Evolutionary conservation across 2,113 vertebrate species (phyloP), one percentile per base, ranked within the genome.

Genomic region (Melanotaenia duboulayi): DNA sequence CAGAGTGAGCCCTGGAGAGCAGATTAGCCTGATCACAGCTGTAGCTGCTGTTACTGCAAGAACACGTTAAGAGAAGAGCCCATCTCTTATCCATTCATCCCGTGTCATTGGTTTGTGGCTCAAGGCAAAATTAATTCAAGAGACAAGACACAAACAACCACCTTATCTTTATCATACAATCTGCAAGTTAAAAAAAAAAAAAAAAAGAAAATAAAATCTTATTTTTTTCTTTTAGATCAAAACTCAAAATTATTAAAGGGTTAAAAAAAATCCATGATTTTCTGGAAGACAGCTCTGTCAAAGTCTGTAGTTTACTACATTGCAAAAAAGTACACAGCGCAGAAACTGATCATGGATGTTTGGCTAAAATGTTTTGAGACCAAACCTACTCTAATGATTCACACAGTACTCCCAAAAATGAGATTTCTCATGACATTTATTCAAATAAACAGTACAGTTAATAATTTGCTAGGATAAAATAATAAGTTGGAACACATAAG

Each of bases 401-500:
- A 92, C 91, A 91, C 90, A 88, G 69, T 82, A 92, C 86, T 91
- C 90, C 74, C 86, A 85, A 83, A 90, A 84, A 85, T 67, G 61
- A 89, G 76, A 90, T 92, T 92, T 94, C 85, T 91, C 81, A 91
- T 92, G 88, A 92, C 89, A 92, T 93, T 92, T 91, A 92, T 93
- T 94, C 90, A 92, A 93, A 93, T 89, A 91, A 93, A 93, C 92
- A 92, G 89, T 91, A 91, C 87, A 91, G 87, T 90, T 90, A 89
- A 91, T 90, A 89, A 86, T 89, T 87, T 91, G 71, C 87, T 90
- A 89, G 83, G 84, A 89, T 93, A 89, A 92, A 92, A 92, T 90
- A 89, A 91, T 91, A 89, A 74, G 85, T 90, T 74, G 87, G 70
- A 90, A 91, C 85, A 90, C 84, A 89, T 85, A 87, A 88, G 83